phyloP scores from a whole-genome alignment of 2,888 invertebrate genomes.

The Eustalomyia histrio region DNA sequence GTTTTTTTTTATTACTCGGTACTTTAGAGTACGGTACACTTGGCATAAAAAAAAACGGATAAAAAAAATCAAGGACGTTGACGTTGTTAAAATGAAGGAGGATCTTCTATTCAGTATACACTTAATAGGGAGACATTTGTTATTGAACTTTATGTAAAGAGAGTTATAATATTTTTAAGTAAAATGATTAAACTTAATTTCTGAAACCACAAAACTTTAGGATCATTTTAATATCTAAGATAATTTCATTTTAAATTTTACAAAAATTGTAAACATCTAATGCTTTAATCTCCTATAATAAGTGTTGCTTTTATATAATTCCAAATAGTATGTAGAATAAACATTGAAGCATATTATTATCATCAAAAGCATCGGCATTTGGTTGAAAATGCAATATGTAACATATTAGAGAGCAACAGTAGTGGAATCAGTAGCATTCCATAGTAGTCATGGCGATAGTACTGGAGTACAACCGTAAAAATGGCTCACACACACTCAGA shows the following conservation, averaged over 20 bases:
- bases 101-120: constrained; percentile 18
- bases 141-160: not conserved
- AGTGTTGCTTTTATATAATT: too few species aligned
- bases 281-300: too few species aligned
- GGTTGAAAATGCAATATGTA: constrained; percentile 33
- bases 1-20: constrained; percentile 45
- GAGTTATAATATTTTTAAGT: too few species aligned
- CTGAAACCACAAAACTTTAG: too few species aligned
- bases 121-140: not conserved
- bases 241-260: too few species aligned
- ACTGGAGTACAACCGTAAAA: not conserved
- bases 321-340: constrained; percentile 1
- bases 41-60: not conserved
- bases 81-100: constrained; percentile 49
- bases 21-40: constrained; percentile 25
- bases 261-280: too few species aligned
- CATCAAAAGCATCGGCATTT: constrained; percentile 5
- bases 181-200: too few species aligned
- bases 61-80: constrained; percentile 56
- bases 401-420: constrained; percentile 13
- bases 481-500: not conserved
- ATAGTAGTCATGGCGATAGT: not conserved
- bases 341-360: constrained; percentile 34
- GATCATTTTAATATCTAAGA: too few species aligned
- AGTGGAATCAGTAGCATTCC: not conserved